A percentile compares a stretch with the other conserved stretches of the same genome.
Conservation (phyloP, 2,888 invertebrate genomes). For the Drosophila pegasa region DNA sequence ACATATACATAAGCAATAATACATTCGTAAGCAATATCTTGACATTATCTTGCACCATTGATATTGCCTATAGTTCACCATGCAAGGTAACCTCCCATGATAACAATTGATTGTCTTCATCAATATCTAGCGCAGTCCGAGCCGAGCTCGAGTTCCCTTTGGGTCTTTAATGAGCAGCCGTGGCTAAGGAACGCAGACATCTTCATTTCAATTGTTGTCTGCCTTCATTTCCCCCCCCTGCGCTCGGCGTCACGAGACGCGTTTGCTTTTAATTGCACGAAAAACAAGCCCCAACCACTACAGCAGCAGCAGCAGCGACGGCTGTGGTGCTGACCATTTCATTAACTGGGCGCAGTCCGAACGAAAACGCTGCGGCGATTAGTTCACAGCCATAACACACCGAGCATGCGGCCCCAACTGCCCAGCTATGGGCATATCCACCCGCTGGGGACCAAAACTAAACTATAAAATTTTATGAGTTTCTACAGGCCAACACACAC, state of each 20-base stretch:
- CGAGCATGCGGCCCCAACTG: slow-evolving; percentile 17
- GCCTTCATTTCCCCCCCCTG: not conserved
- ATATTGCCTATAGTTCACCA: no score
- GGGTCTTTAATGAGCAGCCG: slow-evolving; percentile 18
- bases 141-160: no score
- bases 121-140: not conserved
- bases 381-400: slow-evolving; percentile 78
- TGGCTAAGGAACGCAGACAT: slow-evolving; percentile 43
- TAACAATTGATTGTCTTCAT: not conserved
- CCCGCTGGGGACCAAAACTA: slow-evolving; percentile 50
- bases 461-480: slow-evolving; percentile 78
- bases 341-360: slow-evolving; percentile 69
- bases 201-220: slow-evolving; percentile 56
- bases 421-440: slow-evolving; percentile 15
- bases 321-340: slow-evolving; percentile 63
- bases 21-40: not conserved
- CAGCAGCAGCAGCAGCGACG: slow-evolving; percentile 22
- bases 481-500: slow-evolving; percentile 57
- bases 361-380: slow-evolving; percentile 73
- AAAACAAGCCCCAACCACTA: not conserved
- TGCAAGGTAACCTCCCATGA: not conserved
- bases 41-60: not conserved
- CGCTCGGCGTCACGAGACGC: slow-evolving; percentile 29
- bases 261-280: slow-evolving; percentile 61
- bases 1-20: no score